Evolutionary conservation across 2,797 vertebrate genomes (phyloP).

Genomic region (Octomys mimax): DNA sequence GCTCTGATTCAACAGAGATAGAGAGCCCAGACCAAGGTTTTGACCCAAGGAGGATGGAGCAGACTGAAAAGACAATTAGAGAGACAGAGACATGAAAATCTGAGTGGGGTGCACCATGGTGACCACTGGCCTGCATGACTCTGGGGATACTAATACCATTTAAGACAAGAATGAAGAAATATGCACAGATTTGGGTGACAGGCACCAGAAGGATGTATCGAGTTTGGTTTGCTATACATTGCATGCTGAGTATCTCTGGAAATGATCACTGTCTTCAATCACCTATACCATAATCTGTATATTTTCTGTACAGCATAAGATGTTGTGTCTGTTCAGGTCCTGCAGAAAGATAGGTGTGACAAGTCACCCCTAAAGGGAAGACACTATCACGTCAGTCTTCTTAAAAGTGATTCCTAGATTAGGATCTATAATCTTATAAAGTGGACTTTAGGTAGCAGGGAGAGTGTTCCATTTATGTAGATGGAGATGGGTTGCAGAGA

Average conservation of each 20-base stretch:
- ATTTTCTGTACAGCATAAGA: neutral
- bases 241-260: neutral
- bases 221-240: neutral
- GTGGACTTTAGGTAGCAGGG: neutral
- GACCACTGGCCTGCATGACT: neutral
- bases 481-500: neutral
- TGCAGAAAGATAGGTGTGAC: neutral
- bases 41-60: neutral
- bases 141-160: neutral
- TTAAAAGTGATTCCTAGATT: neutral
- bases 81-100: neutral
- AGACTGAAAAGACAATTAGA: neutral
- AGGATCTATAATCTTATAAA: neutral
- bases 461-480: neutral
- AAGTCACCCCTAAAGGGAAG: neutral
- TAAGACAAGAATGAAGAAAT: neutral
- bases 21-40: too few species aligned
- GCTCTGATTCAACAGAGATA: neutral
- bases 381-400: neutral
- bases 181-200: neutral
- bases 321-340: neutral
- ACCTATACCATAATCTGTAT: neutral
- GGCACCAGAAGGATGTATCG: neutral
- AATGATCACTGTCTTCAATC: neutral
- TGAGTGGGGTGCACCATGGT: neutral